A percentile compares a stretch with the other conserved stretches of the same genome.
Conservation (phyloP, 2,113 vertebrate genomes). For the Myanophis thanlyinensis region DNA sequence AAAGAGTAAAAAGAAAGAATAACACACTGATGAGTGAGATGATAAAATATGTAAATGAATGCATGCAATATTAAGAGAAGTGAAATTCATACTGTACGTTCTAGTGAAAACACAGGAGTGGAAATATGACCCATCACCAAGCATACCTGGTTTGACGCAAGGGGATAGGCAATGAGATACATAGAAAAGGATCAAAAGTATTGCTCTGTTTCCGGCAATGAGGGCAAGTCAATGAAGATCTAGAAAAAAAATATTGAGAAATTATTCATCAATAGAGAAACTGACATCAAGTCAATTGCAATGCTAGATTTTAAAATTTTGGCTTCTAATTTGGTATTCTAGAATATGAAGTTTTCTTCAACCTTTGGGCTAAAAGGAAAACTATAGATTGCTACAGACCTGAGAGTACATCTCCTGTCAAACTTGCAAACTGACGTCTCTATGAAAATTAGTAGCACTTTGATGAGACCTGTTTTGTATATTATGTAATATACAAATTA, state of each 20-base stretch:
- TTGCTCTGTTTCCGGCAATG: slow-evolving; percentile 96
- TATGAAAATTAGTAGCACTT: background rate
- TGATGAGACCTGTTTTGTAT: background rate
- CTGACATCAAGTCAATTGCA: background rate
- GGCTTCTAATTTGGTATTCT: background rate
- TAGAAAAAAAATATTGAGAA: slow-evolving; percentile 36
- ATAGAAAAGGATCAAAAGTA: slow-evolving; percentile 94
- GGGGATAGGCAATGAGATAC: slow-evolving; percentile 91
- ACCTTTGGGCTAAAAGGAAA: background rate
- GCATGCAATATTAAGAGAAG: background rate
- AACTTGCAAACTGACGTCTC: background rate
- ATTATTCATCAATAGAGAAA: background rate
- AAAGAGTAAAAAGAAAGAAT: background rate
- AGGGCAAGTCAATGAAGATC: slow-evolving; percentile 93
- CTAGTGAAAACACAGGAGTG: background rate
- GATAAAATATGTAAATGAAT: background rate
- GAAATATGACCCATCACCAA: background rate
- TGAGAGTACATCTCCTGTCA: background rate
- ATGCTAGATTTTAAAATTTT: background rate
- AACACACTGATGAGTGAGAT: background rate
- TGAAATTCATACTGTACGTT: background rate
- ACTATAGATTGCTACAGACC: background rate
- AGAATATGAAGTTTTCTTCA: background rate
- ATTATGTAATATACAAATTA: background rate
- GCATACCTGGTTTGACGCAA: slow-evolving; percentile 89